Base-by-base conservation (phyloP, 2,113 vertebrate species). In the Syrmaticus mikado region DNA sequence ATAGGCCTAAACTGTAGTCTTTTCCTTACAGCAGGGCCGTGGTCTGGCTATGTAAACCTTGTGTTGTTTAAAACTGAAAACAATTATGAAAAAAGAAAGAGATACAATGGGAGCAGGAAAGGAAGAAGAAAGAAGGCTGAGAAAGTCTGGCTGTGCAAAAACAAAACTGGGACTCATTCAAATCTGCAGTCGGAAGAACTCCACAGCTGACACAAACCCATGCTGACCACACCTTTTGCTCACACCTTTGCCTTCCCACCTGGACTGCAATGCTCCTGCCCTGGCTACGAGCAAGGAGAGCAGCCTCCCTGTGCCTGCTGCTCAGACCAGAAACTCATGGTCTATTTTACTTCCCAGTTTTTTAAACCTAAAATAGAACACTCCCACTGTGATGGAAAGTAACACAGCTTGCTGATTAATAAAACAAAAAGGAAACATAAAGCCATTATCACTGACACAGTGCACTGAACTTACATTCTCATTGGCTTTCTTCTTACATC, bases 291-390 rank as follows among this genome's bases (percentile, higher is more conserved):
- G 3, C 15, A 53, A 88, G 20, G 34, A 93, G 7, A 2, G 1
- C 17, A 61, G 58, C 76, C 46, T 67, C 58, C 66, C 65, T 60
- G 38, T 4, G 4, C 40, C 70, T 48, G 18, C 46, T 88, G 30
- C 55, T 58, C 32, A 58, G 55, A 85, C 92, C 75, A 85, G 75
- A 55, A 74, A 87, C 85, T 55, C 53, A 81, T 4, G 2, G 6
- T 41, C 71, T 79, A n/a, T 75, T 89, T 93, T 2, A 74, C 34
- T 93, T 75, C 72, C 82, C 64, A 82, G 34, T 41, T 85, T 94
- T 80, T 7, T 2, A 45, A 92, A 89, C 40, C 61, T 64, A 68
- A 89, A 92, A 66, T n/a, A 85, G 78, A 72, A 65, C 36, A 66
- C 12, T 28, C 58, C 67, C 6, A 4, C 87, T 73, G 82, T 58